phyloP scores from a whole-genome alignment of 2,113 vertebrate genomes.

The Narcine bancroftii region DNA sequence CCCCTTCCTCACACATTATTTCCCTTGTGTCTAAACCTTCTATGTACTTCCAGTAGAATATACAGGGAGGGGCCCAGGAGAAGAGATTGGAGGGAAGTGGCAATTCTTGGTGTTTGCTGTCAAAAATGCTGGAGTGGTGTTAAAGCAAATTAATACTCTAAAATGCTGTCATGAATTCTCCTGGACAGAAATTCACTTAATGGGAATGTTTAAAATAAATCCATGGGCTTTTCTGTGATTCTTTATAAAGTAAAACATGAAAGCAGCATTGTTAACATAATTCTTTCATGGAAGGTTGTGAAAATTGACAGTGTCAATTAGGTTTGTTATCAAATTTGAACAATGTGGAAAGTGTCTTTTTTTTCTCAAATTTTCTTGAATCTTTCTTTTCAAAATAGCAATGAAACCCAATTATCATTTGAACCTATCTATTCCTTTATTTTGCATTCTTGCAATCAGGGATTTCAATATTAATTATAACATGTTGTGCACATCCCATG shows the following conservation, averaged over 20 bases:
- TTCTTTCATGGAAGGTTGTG: not conserved
- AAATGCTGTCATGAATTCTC: not conserved
- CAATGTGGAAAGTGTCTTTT: not conserved
- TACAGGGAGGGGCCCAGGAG: not conserved
- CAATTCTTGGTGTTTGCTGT: too few species aligned
- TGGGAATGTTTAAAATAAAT: not conserved
- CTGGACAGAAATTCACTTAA: not conserved
- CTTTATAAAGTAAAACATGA: not conserved
- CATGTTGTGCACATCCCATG: too few species aligned
- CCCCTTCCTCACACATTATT: not conserved
- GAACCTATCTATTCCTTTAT: not conserved
- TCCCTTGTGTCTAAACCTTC: not conserved
- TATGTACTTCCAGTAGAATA: not conserved
- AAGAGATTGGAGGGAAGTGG: too few species aligned
- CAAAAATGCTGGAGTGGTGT: not conserved
- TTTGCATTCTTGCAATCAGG: not conserved
- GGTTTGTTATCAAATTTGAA: not conserved
- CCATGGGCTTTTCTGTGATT: not conserved
- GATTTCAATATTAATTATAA: not conserved
- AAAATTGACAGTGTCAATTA: not conserved
- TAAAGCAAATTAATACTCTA: not conserved
- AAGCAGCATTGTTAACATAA: not conserved
- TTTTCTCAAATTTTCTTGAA: not conserved
- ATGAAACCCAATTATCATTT: not conserved
- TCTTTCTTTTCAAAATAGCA: not conserved